phyloP scores from a whole-genome alignment of 2,113 vertebrate species.

The Corythaixoides concolor region DNA sequence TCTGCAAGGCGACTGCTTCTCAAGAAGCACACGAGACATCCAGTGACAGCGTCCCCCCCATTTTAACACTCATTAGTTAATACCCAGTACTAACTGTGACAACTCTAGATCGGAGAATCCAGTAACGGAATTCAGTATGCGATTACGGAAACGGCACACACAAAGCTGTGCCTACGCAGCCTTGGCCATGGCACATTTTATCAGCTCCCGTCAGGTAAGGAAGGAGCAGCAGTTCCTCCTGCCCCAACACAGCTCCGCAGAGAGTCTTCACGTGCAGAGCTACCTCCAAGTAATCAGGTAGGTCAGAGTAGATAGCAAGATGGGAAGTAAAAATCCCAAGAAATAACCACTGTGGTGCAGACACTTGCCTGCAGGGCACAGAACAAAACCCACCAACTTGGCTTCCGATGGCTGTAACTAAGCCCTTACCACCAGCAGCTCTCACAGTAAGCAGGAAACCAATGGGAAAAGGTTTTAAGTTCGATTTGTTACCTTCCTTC shows the following conservation, averaged over 20 bases:
- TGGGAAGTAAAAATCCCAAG: not conserved
- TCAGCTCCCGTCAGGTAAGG: not conserved
- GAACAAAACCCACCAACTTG: not conserved
- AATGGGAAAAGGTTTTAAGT: not conserved
- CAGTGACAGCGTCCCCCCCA: not conserved
- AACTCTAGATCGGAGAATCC: not conserved
- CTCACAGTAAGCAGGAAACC: not conserved
- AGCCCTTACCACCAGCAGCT: not conserved
- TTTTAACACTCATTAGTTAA: not conserved
- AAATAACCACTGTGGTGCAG: not conserved
- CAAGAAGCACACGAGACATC: not conserved
- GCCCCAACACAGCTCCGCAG: not conserved
- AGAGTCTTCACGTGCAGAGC: not conserved
- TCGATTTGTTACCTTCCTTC: slow-evolving; percentile 90
- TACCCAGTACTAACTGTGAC: not conserved
- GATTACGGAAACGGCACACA: not conserved
- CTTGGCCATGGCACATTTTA: not conserved
- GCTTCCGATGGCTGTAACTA: not conserved
- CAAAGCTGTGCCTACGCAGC: not conserved
- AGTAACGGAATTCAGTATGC: not conserved
- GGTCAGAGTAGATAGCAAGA: not conserved
- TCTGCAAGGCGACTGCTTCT: not conserved
- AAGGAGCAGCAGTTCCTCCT: not conserved
- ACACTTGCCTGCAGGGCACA: not conserved
- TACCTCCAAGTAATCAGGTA: not conserved